These are phyloP conservation scores for Hoplodrina blanda DNA, from an alignment of 2,888 invertebrate genomes.

Conservation along the genomic window DNA sequence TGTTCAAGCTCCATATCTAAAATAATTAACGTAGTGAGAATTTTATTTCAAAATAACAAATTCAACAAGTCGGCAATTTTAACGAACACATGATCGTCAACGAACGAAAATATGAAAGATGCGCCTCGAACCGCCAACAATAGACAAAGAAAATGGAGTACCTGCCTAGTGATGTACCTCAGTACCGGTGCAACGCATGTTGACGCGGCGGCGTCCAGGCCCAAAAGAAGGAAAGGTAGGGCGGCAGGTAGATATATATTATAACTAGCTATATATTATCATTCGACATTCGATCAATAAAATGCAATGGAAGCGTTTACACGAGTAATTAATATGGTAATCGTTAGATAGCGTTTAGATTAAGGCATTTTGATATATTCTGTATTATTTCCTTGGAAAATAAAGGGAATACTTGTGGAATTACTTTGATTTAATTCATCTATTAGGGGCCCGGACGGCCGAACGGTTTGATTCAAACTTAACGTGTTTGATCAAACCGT, in stretches of 20 bases:
- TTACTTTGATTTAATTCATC: no score
- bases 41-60: neutral
- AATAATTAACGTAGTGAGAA: neutral
- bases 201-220: neutral
- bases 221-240: constrained; percentile 13
- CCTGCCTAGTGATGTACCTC: constrained; percentile 20
- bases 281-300: constrained; percentile 29
- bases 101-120: neutral
- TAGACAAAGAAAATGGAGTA: constrained; percentile 8
- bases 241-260: neutral
- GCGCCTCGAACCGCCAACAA: constrained; percentile 1
- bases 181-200: constrained; percentile 2
- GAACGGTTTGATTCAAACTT: no score
- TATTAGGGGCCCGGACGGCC: no score
- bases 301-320: constrained; percentile 26
- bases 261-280: neutral
- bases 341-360: constrained; percentile 9
- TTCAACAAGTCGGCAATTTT: constrained; percentile 6
- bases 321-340: constrained; percentile 1
- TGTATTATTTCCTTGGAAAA: no score
- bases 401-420: no score
- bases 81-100: constrained; percentile 19
- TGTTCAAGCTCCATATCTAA: constrained; percentile 69
- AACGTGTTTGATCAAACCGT: no score
- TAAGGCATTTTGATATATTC: neutral